Evolutionary conservation across 2,113 vertebrate genomes (phyloP), one percentile per base, ranked within the genome.

Genomic region (Nycticorax nycticorax): DNA sequence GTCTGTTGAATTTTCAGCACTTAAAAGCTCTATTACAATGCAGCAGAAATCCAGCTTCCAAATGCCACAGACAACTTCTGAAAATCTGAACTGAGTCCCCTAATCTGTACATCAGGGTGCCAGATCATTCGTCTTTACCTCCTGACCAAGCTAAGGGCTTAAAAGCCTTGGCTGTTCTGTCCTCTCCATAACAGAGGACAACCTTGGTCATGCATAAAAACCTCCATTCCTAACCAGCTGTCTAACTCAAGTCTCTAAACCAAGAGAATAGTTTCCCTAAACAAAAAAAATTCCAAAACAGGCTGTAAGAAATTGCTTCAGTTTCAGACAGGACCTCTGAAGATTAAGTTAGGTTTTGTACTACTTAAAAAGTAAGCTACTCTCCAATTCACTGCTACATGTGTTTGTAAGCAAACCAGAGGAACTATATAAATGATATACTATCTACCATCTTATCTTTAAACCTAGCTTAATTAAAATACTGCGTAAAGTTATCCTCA

Each of bases 311-410:
- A 68, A 72, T 30, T 9, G 45, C 19, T 48, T 72, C 23, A 5
- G 14, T 47, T 53, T 87, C 80, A 81, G n/a, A 33, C 14, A 53
- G 33, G 7, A 41, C 19, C 52, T 74, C 53, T 63, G 78, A 71
- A 23, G n/a, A 41, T 9, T 7, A 82, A 39, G 30, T 15, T 23
- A 71, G 33, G 30, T 12, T 85, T 67, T 63, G 43, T 3, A 7
- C 45, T 28, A 16, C 4, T 45, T 28, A 50, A 67, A 23, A 41
- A 73, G 0, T 1, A 12, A 35, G 32, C 3, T 15, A 1, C n/a
- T 47, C 64, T 81, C 21, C 27, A 30, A 50, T 20, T 43, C 37
- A 16, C 30, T 33, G 27, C 45, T 8, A 3, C 9, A 1, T 5
- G 8, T 9, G 30, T 50, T 59, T 63, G 11, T 8, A 63, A 68